Base-by-base conservation (phyloP, 2,113 vertebrate genomes). In the Nothocercus julius region DNA sequence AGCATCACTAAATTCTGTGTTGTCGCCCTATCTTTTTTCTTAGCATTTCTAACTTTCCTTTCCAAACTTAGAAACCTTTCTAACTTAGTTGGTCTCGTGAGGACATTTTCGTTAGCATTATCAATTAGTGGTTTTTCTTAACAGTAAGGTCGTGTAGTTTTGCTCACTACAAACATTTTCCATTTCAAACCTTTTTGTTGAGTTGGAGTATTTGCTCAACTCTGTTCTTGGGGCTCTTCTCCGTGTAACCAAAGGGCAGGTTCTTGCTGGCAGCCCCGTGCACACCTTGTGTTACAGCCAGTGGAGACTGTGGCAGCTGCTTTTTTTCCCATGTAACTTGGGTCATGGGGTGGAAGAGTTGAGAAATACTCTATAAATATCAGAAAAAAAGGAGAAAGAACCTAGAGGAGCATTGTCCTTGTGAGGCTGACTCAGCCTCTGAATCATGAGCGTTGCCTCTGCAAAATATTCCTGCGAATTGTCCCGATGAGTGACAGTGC, bases 111-210 rank as follows among this genome's bases (percentile, higher is more conserved):
- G 68, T 82, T 58, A 40, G n/a, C 18, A 2, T 89, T 90, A 80
- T 92, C 87, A 42, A 0, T 59, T 27, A 38, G 75, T 2, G 42
- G 67, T 66, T 75, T 47, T 42, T 63, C 62, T 32, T 56, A 38
- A 42, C 84, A 3, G 74, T 54, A 70, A 18, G 25, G n/a, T 89
- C 82, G 76, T 36, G 21, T 74, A 68, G 28, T 44, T 92, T 45
- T 30, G 56, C 56, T 83, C 81, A 34, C 90, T 83, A 69, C 76
- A 45, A 44, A 68, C 11, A 22, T 85, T 89, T 47, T 79, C 56
- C 90, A 54, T 93, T 62, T 59, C 93, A 82, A 63, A 80, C 79
- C 40, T 10, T 91, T 86, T 56, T 85, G 93, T 95, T 95, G 67
- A 83, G 95, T 84, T 79, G 93, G 87, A 20, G 88, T 49, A 58